A percentile compares a stretch with the other conserved stretches of the same genome.
Conservation (phyloP, 1,140 invertebrate genomes). For the Pseudomyrmex concolor region DNA sequence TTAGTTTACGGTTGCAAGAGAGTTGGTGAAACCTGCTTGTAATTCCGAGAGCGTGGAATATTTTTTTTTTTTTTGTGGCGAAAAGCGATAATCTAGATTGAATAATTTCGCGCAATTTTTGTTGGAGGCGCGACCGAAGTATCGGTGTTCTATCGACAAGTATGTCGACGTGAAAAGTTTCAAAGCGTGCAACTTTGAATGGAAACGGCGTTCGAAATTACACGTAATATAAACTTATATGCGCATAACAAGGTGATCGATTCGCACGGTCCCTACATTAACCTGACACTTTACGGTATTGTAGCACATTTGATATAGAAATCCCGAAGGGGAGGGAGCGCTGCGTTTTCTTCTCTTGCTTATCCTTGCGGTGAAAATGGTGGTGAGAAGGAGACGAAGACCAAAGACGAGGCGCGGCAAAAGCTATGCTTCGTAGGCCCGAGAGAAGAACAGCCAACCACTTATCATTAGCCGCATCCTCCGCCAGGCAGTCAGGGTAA, state of each 20-base stretch:
- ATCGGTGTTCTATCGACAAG: slow-evolving; percentile 29
- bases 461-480: slow-evolving; percentile 81
- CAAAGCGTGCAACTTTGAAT: slow-evolving; percentile 25
- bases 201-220: slow-evolving; percentile 27
- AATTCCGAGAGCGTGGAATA: background rate
- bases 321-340: background rate
- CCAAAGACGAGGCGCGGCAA: slow-evolving; percentile 57
- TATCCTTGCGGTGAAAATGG: slow-evolving; percentile 56
- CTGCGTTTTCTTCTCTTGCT: slow-evolving; percentile 5
- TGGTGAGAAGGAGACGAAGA: slow-evolving; percentile 40
- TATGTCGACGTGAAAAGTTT: slow-evolving; percentile 43
- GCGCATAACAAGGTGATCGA: slow-evolving; percentile 22
- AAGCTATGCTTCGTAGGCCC: slow-evolving; percentile 63
- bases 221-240: background rate
- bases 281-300: slow-evolving; percentile 30
- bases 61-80: background rate
- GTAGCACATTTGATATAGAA: slow-evolving; percentile 18
- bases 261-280: slow-evolving; percentile 1
- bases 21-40: background rate
- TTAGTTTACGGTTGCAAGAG: background rate
- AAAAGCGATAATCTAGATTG: slow-evolving; percentile 59
- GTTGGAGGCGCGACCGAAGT: background rate
- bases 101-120: slow-evolving; percentile 56
- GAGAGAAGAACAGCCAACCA: slow-evolving; percentile 68
- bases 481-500: slow-evolving; percentile 76